These are phyloP conservation scores for Tipula vernalis DNA, from an alignment of 2,888 invertebrate species.

Conservation along the genomic window DNA sequence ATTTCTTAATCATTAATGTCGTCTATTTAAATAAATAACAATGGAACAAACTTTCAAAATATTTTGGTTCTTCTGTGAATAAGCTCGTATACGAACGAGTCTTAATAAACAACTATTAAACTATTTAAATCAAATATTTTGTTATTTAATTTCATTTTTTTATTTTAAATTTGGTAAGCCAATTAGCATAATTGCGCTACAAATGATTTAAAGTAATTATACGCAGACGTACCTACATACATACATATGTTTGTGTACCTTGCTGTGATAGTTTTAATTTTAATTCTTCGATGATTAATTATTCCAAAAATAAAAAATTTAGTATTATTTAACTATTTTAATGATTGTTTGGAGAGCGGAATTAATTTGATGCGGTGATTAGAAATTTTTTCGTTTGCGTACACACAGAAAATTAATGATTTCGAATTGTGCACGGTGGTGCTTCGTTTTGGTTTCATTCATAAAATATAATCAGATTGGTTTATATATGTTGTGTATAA, in stretches of 20 bases:
- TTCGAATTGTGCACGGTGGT: not conserved
- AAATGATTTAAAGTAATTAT: not conserved
- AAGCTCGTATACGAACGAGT: not conserved
- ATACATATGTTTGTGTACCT: not conserved
- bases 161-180: not conserved
- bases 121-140: not conserved
- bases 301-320: not conserved
- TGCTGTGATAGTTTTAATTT: not conserved
- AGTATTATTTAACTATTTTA: not conserved
- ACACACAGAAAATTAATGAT: not conserved
- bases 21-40: not conserved
- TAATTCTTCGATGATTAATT: conserved; percentile 1
- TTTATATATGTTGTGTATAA: not conserved
- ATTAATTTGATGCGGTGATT: not conserved
- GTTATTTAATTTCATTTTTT: not conserved
- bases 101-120: not conserved
- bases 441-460: not conserved
- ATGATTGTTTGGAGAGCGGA: not conserved
- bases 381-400: not conserved
- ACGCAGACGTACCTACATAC: not conserved
- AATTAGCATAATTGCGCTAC: conserved; percentile 4
- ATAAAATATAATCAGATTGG: not conserved
- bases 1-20: not conserved
- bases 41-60: not conserved
- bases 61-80: not conserved